Conservation (phyloP, 2,888 invertebrate species). For the Laothoe populi region DNA sequence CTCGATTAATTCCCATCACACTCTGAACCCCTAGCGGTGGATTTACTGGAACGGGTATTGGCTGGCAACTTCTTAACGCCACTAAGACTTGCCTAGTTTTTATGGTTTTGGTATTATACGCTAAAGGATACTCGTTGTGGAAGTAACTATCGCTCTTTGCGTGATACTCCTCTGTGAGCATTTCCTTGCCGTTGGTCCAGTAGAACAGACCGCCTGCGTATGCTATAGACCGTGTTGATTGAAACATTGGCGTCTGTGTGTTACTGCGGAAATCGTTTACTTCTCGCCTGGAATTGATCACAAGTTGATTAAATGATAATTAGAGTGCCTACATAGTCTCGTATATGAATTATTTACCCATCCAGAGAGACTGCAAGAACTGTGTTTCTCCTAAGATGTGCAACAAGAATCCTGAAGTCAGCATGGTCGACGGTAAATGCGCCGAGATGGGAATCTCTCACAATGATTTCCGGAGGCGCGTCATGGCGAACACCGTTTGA, state of each 20-base stretch:
- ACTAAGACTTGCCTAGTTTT: constrained; percentile 73
- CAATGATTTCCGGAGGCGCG: constrained; percentile 86
- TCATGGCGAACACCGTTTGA: constrained; percentile 90
- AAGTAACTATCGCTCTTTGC: constrained; percentile 88
- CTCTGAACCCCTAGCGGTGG: constrained; percentile 92
- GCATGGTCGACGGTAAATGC: constrained; percentile 93
- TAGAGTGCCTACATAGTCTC: neutral
- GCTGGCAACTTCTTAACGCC: constrained; percentile 89
- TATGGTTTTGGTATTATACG: constrained; percentile 67
- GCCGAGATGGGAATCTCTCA: constrained; percentile 88
- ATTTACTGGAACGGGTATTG: constrained; percentile 91
- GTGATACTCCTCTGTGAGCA: constrained; percentile 92
- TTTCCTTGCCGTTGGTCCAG: constrained; percentile 92
- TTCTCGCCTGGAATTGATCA: constrained; percentile 83
- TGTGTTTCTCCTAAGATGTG: constrained; percentile 90
- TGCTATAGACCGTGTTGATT: constrained; percentile 90
- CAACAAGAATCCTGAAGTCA: constrained; percentile 91
- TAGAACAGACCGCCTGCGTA: constrained; percentile 92
- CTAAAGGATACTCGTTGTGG: constrained; percentile 89
- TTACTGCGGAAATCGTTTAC: constrained; percentile 89
- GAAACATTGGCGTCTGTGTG: constrained; percentile 90
- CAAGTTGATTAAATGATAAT: constrained; percentile 1
- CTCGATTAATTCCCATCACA: constrained; percentile 90
- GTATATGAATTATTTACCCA: constrained; percentile 81
- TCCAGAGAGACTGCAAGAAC: constrained; percentile 92